Evolutionary conservation across 2,797 vertebrate genomes (phyloP), one percentile per base, ranked within the genome.

Genomic region (Sphenodon punctatus): DNA sequence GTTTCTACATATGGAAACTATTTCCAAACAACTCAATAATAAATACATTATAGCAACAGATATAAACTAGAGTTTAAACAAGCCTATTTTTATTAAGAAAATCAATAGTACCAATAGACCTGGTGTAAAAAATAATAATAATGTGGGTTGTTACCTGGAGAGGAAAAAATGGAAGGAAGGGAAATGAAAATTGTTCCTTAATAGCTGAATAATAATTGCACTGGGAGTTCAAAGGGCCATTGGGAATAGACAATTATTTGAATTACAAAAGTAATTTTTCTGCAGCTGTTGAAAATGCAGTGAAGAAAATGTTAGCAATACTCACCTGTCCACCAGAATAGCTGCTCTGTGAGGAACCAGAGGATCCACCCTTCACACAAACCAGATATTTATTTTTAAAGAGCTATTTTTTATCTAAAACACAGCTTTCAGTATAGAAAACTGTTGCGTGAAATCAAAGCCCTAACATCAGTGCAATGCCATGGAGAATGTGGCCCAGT

Each of bases 291-390:
- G n/a, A n/a, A n/a, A n/a, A 34, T 34, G 39, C 36, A n/a, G 16
- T 25, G 42, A n/a, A 22, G 2, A 20, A 12, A 19, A 10, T 17
- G n/a, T n/a, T n/a, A n/a, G n/a, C n/a, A n/a, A 23, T 8, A 67
- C 72, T 38, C 85, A 93, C 92, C 83, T 90, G 67, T 41, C 64
- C 32, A 22, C 81, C 4, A 25, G 82, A 89, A 67, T 86, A 89
- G 27, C 27, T 78, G 30, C 0, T 88, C 58, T 90, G 87, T 76
- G 90, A 88, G 43, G 89, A 90, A 70, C 67, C 0, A 0, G 90
- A 84, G 67, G 92, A 90, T 68, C 82, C 85, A 69, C 84, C 34
- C 92, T 93, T 49, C 39, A 70, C 78, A 73, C 25, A 88, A 89
- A 51, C 0, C 12, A 76, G 46, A 68, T 79, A 64, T 64, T 38